phyloP scores from a whole-genome alignment of 2,888 invertebrate genomes.

The Alviniconcha strummeri region DNA sequence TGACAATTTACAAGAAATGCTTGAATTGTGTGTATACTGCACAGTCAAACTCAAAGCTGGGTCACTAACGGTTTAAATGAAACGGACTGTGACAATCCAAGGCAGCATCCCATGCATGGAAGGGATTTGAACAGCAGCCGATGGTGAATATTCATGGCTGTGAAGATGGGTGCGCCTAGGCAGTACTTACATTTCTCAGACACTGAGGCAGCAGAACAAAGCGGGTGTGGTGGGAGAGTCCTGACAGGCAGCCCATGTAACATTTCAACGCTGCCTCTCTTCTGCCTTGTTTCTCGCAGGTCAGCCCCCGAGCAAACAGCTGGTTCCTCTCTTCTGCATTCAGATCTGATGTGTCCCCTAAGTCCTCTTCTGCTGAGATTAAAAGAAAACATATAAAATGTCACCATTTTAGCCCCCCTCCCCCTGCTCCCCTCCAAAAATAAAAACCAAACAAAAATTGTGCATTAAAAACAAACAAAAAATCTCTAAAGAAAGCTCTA shows the following conservation, averaged over 20 bases:
- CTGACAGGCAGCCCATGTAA: slow-evolving; percentile 63
- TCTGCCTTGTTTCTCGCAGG: slow-evolving; percentile 53
- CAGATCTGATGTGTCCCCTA: slow-evolving; percentile 47
- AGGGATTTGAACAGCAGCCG: no score
- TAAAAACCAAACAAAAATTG: background rate
- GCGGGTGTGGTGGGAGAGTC: slow-evolving; percentile 53
- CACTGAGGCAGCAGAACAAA: slow-evolving; percentile 68
- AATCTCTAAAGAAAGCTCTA: background rate
- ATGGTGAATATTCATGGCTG: no score
- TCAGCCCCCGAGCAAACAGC: slow-evolving; percentile 60
- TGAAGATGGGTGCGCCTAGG: no score
- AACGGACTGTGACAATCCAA: no score
- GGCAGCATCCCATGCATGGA: no score
- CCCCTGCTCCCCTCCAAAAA: background rate
- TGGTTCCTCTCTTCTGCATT: slow-evolving; percentile 50
- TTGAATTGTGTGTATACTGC: no score
- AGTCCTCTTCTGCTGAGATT: slow-evolving; percentile 41
- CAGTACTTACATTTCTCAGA: slow-evolving; percentile 63
- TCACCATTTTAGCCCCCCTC: background rate
- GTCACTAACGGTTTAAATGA: no score
- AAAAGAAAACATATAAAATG: background rate
- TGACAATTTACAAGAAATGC: no score
- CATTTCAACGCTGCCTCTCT: slow-evolving; percentile 60
- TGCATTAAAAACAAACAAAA: background rate
- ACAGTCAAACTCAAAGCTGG: no score